phyloP scores from a whole-genome alignment of 2,797 vertebrate species.

The Phataginus tetradactyla region DNA sequence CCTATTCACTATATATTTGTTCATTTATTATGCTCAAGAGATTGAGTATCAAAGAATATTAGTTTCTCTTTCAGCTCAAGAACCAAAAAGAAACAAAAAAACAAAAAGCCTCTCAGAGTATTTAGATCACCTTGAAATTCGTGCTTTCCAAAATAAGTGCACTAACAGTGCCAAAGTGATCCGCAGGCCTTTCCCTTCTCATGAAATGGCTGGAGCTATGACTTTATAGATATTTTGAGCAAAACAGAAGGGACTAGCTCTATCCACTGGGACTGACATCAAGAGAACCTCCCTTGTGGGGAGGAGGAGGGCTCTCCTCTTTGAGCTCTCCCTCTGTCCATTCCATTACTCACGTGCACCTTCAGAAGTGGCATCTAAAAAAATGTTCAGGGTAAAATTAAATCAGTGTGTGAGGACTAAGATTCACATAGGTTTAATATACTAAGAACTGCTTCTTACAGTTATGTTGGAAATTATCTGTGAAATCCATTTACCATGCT shows the following conservation, averaged over 20 bases:
- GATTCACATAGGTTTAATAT: not conserved
- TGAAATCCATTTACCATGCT: conserved; percentile 11
- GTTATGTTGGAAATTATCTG: not conserved
- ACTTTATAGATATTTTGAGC: not conserved
- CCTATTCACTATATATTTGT: not conserved
- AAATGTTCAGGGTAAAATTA: not conserved
- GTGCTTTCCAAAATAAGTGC: not conserved
- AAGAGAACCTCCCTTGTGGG: not conserved
- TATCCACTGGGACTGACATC: not conserved
- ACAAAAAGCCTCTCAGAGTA: not conserved
- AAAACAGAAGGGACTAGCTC: not conserved
- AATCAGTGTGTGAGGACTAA: not conserved
- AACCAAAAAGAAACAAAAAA: not conserved
- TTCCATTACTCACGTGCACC: not conserved
- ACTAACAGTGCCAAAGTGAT: not conserved
- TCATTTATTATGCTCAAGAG: not conserved
- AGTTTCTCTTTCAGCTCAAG: not conserved
- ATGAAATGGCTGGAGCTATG: not conserved
- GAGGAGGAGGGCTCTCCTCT: not conserved
- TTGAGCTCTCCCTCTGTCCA: not conserved
- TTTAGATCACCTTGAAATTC: not conserved
- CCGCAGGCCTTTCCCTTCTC: not conserved
- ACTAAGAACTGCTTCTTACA: not conserved
- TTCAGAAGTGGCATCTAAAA: not conserved
- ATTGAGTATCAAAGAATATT: not conserved